Conservation (phyloP, 1,140 invertebrate genomes). For the Steinernema khuongi region DNA sequence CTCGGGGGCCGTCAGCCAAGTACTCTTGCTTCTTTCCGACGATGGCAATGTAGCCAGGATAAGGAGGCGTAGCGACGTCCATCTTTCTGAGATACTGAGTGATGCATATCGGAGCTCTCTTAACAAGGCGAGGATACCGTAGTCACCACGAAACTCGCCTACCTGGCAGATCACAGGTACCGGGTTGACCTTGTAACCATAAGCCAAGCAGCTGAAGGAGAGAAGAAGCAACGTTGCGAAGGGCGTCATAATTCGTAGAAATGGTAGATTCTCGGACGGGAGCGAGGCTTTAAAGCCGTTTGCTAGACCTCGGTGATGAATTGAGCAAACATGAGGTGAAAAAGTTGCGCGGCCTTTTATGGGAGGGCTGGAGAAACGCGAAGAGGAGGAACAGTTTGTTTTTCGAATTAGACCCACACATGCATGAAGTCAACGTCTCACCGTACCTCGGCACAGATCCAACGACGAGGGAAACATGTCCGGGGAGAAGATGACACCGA, state of each 20-base stretch:
- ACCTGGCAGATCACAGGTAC: neutral
- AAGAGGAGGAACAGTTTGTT: neutral
- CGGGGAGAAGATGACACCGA: no score
- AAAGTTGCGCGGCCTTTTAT: neutral
- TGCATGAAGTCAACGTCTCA: neutral
- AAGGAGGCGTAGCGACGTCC: neutral
- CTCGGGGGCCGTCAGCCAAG: neutral
- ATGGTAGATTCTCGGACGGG: neutral
- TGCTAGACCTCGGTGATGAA: slow-evolving; percentile 4
- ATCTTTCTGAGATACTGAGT: neutral
- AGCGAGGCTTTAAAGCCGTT: neutral
- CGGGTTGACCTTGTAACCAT: neutral
- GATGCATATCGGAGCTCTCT: neutral
- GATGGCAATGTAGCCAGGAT: neutral
- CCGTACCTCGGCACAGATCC: neutral
- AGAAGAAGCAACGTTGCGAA: neutral
- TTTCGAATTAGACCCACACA: neutral
- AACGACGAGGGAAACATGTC: no score
- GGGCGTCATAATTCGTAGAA: neutral
- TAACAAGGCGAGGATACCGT: neutral
- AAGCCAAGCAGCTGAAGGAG: neutral
- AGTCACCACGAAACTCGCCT: neutral
- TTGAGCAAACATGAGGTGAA: slow-evolving; percentile 2
- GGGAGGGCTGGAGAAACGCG: no score
- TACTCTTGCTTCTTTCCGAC: neutral